Base-by-base conservation (phyloP, 2,113 vertebrate genomes). In the Laterallus jamaicensis region DNA sequence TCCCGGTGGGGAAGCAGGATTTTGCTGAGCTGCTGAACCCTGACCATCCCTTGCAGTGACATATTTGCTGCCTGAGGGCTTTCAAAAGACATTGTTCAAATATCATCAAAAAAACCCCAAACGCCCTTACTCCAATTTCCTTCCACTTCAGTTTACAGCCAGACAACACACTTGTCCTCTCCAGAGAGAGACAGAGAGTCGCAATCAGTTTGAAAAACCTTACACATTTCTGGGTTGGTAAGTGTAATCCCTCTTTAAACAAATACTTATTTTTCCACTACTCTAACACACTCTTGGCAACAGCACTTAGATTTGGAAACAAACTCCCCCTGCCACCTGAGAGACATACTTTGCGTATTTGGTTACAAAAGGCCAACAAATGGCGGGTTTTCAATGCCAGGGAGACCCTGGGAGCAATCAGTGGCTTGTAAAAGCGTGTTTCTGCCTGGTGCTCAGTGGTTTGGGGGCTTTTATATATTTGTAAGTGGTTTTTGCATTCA, bases 401-500 rank as follows among this genome's bases (percentile, higher is more conserved):
- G 50, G 96, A 92, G 95, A 96, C 89, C 86, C 74, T 87, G 58
- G 70, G 74, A 92, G 84, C 74, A 91, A 91, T 95, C 89, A 35
- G 91, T 82, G 78, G 37, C 92, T 93, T 92, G 86, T 88, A 93
- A 91, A 88, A 84, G 62, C 82, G 25, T 17, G 73, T 68, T 95
- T 88, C 83, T 94, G 71, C 83, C 74, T 81, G 80, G 77, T 79
- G 92, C 80, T 82, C 67, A 11, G 95, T 75, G 92, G 52, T 96
- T 96, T 95, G 93, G 49, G 93, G 62, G 69, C 50, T 92, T 95
- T 94, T 94, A 88, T 39, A 87, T n/a, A 68, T 88, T 95, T 92
- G 73, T 90, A 86, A 93, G 73, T 91, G 92, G 86, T 82, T 96
- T 95, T 93, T 96, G 90, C 88, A 79, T 86, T 96, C 78, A 55